A percentile compares a stretch with the other conserved stretches of the same genome.
phyloP scores from a whole-genome alignment of 2,797 vertebrate genomes.

The Cacajao melanocephalus region DNA sequence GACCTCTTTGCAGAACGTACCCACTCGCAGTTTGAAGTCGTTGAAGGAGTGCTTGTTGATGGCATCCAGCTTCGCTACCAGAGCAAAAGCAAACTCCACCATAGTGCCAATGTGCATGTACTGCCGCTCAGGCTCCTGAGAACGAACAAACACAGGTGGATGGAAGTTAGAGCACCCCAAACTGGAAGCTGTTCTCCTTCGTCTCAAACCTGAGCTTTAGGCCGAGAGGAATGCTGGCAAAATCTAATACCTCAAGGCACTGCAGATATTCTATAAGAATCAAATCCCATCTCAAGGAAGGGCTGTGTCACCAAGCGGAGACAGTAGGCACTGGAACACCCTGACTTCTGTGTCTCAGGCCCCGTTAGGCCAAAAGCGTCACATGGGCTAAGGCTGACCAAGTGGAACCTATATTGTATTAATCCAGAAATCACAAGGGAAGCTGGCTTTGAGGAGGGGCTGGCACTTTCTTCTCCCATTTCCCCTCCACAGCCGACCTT shows the following conservation, averaged over 20 bases:
- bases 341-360: no score
- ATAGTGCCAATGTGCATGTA: constrained; percentile 98
- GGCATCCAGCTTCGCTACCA: constrained; percentile 95
- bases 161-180: not conserved
- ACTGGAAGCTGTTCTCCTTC: rapidly evolving
- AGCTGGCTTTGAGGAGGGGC: no score
- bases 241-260: rapidly evolving
- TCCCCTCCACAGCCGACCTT: no score
- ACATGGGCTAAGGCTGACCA: no score
- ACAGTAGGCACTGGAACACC: not conserved
- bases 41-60: constrained; percentile 99
- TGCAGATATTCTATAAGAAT: not conserved
- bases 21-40: constrained; percentile 96
- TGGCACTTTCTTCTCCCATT: not conserved
- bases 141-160: not conserved
- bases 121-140: constrained; percentile 95
- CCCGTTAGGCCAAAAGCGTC: not conserved
- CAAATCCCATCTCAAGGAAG: not conserved
- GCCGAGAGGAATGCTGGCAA: rapidly evolving
- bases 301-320: rapidly evolving
- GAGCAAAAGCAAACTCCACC: constrained; percentile 97
- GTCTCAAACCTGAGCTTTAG: rapidly evolving
- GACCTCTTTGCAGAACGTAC: constrained; percentile 81
- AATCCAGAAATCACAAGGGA: no score
- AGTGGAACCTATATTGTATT: rapidly evolving